Conservation (phyloP, 2,888 invertebrate genomes). For the Melitaea athalia region DNA sequence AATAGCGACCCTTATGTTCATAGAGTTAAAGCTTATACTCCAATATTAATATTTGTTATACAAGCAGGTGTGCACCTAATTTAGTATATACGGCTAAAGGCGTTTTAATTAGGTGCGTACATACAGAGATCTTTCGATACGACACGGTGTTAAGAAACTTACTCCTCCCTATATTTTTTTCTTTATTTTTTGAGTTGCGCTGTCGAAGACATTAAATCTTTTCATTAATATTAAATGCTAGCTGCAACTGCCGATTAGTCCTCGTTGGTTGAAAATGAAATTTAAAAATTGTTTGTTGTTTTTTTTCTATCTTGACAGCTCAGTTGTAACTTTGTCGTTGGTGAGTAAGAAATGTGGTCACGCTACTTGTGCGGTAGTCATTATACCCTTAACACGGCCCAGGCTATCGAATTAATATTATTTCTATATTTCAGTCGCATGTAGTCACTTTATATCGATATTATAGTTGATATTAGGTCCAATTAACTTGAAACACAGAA, state of each 20-base stretch:
- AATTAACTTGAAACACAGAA: too few species aligned
- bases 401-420: too few species aligned
- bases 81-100: constrained; percentile 47
- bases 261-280: background rate
- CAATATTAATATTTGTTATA: background rate
- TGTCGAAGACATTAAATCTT: constrained; percentile 14
- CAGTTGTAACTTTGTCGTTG: too few species aligned
- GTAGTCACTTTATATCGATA: too few species aligned
- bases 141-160: constrained; percentile 12
- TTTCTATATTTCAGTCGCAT: too few species aligned
- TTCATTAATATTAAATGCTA: background rate
- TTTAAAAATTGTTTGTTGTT: background rate
- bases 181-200: constrained; percentile 24
- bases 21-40: background rate
- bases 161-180: constrained; percentile 18
- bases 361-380: too few species aligned
- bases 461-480: too few species aligned
- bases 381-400: too few species aligned
- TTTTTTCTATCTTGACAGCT: too few species aligned
- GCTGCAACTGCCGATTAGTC: background rate
- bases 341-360: too few species aligned
- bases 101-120: constrained; percentile 52
- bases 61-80: constrained; percentile 50
- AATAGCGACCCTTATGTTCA: background rate
- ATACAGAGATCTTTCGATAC: constrained; percentile 25